These are phyloP conservation scores for Oscheius myriophilus DNA, from an alignment of 2,888 invertebrate species.

Conservation along the genomic window DNA sequence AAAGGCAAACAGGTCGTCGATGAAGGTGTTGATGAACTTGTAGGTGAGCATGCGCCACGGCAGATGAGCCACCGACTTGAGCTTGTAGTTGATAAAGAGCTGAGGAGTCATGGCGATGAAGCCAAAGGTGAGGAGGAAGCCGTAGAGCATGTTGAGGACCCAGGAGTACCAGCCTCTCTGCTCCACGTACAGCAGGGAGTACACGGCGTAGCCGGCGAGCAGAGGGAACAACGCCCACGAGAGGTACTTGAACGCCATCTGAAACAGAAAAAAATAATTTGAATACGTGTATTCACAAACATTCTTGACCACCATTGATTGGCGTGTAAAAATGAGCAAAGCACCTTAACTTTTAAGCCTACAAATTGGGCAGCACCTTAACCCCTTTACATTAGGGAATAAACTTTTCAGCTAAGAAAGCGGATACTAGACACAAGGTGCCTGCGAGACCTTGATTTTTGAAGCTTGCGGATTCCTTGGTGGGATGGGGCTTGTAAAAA, in stretches of 20 bases:
- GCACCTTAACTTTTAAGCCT: too few species aligned
- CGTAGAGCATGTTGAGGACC: slow-evolving; percentile 93
- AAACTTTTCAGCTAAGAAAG: too few species aligned
- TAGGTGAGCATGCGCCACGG: slow-evolving; percentile 99
- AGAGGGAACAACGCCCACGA: slow-evolving; percentile 97
- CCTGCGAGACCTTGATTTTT: too few species aligned
- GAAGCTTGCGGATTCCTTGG: too few species aligned
- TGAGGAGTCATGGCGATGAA: slow-evolving; percentile 99
- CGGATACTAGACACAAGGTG: too few species aligned
- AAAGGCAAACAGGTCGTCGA: slow-evolving; percentile 99
- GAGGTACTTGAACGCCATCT: slow-evolving; percentile 90
- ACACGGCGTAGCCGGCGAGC: slow-evolving; percentile 88
- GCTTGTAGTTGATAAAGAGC: slow-evolving; percentile 97
- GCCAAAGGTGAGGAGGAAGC: slow-evolving; percentile 94
- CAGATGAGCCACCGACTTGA: slow-evolving; percentile 97
- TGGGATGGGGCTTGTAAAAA: too few species aligned
- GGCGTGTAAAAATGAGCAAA: too few species aligned
- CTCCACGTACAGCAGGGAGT: slow-evolving; percentile 92
- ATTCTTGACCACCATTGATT: too few species aligned
- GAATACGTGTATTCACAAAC: too few species aligned
- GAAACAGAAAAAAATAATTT: slow-evolving; percentile 71
- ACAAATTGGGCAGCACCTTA: too few species aligned
- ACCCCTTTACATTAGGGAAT: too few species aligned
- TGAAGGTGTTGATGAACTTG: slow-evolving; percentile 98
- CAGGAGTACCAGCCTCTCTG: slow-evolving; percentile 98